Evolutionary conservation across 2,888 invertebrate genomes (phyloP), one percentile per base, ranked within the genome.

Genomic region (Willowsia nigromaculata): DNA sequence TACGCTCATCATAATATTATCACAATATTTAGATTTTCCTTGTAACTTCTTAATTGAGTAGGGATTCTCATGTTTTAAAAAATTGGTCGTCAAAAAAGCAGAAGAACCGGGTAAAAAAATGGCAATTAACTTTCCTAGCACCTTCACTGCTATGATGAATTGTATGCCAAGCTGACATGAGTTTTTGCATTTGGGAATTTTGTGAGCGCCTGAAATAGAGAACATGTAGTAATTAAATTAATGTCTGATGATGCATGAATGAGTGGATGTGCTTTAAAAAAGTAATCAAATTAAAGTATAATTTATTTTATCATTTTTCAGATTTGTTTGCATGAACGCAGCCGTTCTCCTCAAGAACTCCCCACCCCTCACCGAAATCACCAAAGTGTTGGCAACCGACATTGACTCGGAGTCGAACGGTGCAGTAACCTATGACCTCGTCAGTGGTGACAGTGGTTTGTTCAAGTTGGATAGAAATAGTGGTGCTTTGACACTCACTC

Each of bases 401-500:
- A 95, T 97, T 74, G 99, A 99, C 94, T 97, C 97, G 0, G 97
- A 97, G 91, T 97, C 97, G 25, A 99, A 99, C 94, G 98, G 98
- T 22, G 94, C 97, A 91, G 98, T 99, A 27, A 97, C 98, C 1
- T 98, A 98, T 94, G 98, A 98, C 94, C 95, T 98, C 85, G 96
- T 97, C 25, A 96, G 96, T 91, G 97, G 97, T 30, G 96, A 96
- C 93, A 95, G 95, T 91, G 93, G 94, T 50, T 94, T 97, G 90
- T 98, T 98, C 93, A 95, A 96, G 90, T 94, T 98, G 86, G 97
- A 98, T 94, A 96, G 98, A 84, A 96, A 96, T 93, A 96, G 96
- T 15, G 98, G 98, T 6, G 95, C 96, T 13, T 94, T 97, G 89
- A 95, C 95, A 27, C 94, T 97, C 90, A 95, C 95, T 37, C 95